Evolutionary conservation across 2,888 invertebrate species (phyloP).

Genomic region (Thalpophila matura): DNA sequence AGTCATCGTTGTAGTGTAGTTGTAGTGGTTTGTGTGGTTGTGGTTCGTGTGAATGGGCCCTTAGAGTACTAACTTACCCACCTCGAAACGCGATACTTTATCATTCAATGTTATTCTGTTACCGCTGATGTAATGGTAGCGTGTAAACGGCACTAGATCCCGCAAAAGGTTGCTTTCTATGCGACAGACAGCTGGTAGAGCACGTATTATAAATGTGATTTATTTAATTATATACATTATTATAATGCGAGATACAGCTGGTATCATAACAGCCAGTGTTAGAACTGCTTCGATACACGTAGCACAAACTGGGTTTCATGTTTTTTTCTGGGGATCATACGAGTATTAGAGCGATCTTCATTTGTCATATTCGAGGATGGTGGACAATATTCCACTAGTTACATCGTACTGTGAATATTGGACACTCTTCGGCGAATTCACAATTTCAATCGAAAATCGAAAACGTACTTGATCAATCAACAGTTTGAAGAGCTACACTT

Average conservation of each 20-base stretch:
- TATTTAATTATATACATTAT: too few relatives aligned
- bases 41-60: too few relatives aligned
- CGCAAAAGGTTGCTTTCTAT: neutral
- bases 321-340: too few relatives aligned
- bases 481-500: slow-evolving; percentile 28
- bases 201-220: too few relatives aligned
- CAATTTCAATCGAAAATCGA: neutral
- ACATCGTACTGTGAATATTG: neutral
- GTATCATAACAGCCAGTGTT: too few relatives aligned
- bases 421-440: slow-evolving; percentile 1
- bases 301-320: too few relatives aligned
- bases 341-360: slow-evolving; percentile 7
- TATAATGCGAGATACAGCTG: too few relatives aligned
- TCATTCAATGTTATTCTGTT: neutral
- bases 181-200: too few relatives aligned
- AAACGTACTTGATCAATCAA: slow-evolving; percentile 14
- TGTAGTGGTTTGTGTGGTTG: too few relatives aligned
- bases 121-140: neutral
- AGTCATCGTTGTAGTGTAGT: too few relatives aligned
- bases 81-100: slow-evolving; percentile 15
- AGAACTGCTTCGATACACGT: too few relatives aligned
- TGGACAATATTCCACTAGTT: neutral
- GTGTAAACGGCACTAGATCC: neutral
- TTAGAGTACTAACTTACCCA: neutral
- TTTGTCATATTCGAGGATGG: slow-evolving; percentile 3